Conservation (phyloP, 2,113 vertebrate species). For the Ceratotherium simum region DNA sequence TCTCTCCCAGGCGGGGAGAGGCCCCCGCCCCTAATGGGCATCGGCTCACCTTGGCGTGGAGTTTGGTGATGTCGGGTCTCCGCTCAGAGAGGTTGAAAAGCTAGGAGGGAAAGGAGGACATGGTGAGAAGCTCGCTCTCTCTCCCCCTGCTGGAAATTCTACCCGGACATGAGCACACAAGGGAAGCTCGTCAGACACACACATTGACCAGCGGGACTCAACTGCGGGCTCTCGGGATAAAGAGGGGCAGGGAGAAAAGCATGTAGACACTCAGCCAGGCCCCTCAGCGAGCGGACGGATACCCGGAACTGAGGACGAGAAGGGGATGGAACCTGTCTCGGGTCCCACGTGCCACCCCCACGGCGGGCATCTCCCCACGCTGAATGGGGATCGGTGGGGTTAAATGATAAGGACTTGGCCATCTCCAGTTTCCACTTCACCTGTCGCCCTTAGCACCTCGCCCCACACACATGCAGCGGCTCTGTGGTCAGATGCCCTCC, state of each 20-base stretch:
- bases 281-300: rapidly evolving
- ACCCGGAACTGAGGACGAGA: background rate
- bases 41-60: constrained; percentile 93
- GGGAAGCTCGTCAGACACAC: background rate
- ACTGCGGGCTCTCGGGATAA: background rate
- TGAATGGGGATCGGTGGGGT: background rate
- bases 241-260: background rate
- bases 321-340: too few species aligned
- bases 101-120: constrained; percentile 82
- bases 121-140: background rate
- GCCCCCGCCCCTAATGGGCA: background rate
- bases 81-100: constrained; percentile 98
- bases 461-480: background rate
- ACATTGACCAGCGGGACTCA: background rate
- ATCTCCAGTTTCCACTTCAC: background rate
- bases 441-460: background rate
- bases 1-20: background rate
- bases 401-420: too few species aligned
- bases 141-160: background rate
- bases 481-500: background rate
- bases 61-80: constrained; percentile 93
- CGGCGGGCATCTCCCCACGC: background rate
- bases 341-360: background rate
- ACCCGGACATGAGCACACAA: background rate
- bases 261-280: rapidly evolving